Base-by-base conservation (phyloP, 2,797 vertebrate genomes). In the Moxostoma hubbsi region DNA sequence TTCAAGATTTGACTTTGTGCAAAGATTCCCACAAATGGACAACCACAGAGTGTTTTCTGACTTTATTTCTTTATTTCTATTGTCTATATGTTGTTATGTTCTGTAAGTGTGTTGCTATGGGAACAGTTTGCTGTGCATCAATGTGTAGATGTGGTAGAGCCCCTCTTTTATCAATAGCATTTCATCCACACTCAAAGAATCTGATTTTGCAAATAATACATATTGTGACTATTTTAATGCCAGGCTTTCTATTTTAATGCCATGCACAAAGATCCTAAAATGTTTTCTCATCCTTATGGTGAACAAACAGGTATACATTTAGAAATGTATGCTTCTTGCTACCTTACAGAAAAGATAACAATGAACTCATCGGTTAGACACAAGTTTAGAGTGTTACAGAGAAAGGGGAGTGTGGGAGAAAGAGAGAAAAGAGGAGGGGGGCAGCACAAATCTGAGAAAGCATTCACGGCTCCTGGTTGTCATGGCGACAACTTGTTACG, bases 341-440 rank as follows among this genome's bases (percentile, higher is more conserved):
- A 6, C 0, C 1, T 12, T 5, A n/a, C 10, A 18, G 51, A 46
- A 4, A 7, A 6, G 11, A 72, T 47, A 66, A 76, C 10, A 54
- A 18, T 6, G 4, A 24, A 68, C 13, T 16, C 43, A 24, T 61
- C 36, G 18, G 12, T 64, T 54, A 5, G 45, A 4, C 36, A 61
- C 16, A 16, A 97, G 8, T 96, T 96, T 95, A 94, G 95, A 94
- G 95, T 93, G 91, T 93, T 93, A 92, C 97, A 96, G 94, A 95
- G 96, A 95, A 96, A 94, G 95, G 91, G 91, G 89, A 64, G 87
- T 89, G 87, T 90, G 79, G 55, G 49, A 11, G 18, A 36, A 46
- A 45, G 79, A 61, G 49, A 11, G 18, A 36, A 46, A 45, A 49
- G 9, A 83, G 90, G 92, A 91, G 86, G 88, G 92, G 82, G 88